Evolutionary conservation across 1,140 invertebrate species (phyloP), one percentile per base, ranked within the genome.

Genomic region (Psix sp.): DNA sequence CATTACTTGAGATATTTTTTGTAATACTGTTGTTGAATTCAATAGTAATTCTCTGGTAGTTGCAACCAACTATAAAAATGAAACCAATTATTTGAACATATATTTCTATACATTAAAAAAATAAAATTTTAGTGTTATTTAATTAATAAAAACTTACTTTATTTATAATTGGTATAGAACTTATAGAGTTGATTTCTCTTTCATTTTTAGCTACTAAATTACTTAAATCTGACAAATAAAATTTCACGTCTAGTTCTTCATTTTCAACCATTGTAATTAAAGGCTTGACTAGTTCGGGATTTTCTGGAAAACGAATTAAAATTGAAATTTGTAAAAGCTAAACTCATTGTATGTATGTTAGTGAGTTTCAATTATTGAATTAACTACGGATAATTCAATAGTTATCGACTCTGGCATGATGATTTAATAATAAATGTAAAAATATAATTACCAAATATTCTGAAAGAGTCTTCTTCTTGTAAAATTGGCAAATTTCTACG

Each of bases 281-380:
- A 4, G 86, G 86, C 43, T 84, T 87, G 18, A 85, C 82, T 42
- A 87, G 60, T 31, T 84, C 82, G 0, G 86, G 81, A 75, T 87
- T 87, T 71, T 87, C 86, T 86, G 33, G n/a, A 79, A 67, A 29
- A 36, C 3, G 11, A 35, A 45, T 29, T 18, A 17, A 39, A 56
- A n/a, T n/a, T n/a, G n/a, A 36, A 24, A 51, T 45, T 31, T 3
- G n/a, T 29, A 29, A 29, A 24, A 24, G 21, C 4, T 24, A 24
- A 5, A 24, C 9, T 24, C 21, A 24, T 24, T 5, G 9, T 24
- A 24, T 4, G 9, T 24, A 5, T 24, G 4, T 24, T 24, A 5
- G 21, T 5, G 4, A 24, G 4, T 24, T 24, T 29, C 7, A 29
- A 29, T n/a, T n/a, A n/a, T n/a, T n/a, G n/a, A n/a, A n/a, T n/a